Conservation (phyloP, 2,113 vertebrate genomes). For the Pionites leucogaster region DNA sequence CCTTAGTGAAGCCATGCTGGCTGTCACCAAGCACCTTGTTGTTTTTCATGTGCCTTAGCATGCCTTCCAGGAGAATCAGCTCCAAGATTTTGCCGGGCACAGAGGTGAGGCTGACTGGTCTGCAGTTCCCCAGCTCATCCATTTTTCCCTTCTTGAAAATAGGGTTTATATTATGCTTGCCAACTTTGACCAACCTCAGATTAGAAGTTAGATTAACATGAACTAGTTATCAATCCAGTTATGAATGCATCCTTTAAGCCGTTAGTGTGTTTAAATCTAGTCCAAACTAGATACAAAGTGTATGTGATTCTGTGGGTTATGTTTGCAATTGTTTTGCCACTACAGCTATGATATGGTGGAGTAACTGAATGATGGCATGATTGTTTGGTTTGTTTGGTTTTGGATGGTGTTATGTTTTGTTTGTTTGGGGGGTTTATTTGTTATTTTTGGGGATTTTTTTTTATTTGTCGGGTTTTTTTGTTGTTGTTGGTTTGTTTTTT, state of each 20-base stretch:
- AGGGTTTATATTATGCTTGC: not conserved
- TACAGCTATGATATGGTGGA: not conserved
- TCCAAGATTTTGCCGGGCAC: too few relatives aligned
- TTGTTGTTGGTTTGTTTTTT: not conserved
- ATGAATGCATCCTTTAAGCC: not conserved
- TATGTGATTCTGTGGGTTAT: not conserved
- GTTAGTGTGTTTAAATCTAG: not conserved
- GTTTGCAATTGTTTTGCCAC: not conserved
- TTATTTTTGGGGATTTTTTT: not conserved
- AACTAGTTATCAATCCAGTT: not conserved
- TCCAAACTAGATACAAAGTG: not conserved
- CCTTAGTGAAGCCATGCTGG: too few relatives aligned
- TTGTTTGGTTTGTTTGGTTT: not conserved
- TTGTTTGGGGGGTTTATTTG: not conserved
- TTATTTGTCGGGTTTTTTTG: not conserved
- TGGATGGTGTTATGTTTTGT: not conserved
- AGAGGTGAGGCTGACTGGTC: too few relatives aligned
- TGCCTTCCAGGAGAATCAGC: too few relatives aligned
- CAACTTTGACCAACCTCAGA: rapidly evolving
- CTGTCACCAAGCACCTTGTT: too few relatives aligned
- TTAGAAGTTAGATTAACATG: not conserved
- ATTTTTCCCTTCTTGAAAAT: too few relatives aligned
- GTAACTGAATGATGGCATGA: not conserved
- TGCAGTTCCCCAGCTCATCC: too few relatives aligned
- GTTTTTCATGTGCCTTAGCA: too few relatives aligned